Conservation (phyloP, 2,797 vertebrate genomes). For the Helicolenus hilgendorfi region DNA sequence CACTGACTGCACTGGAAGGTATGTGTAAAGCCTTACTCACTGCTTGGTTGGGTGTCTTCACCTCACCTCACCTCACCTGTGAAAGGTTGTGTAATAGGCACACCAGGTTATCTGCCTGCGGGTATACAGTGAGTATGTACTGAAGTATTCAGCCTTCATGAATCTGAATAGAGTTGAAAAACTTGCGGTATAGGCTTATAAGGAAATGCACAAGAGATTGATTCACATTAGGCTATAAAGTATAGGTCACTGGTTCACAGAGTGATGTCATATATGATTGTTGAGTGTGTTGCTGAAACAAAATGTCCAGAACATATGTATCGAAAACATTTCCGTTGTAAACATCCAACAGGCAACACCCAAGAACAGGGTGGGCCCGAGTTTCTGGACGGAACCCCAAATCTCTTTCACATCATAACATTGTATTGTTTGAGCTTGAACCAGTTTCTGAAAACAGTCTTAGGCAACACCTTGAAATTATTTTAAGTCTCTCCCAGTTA, state of each 20-base stretch:
- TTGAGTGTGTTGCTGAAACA: background rate
- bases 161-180: background rate
- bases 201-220: background rate
- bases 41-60: background rate
- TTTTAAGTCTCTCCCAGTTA: background rate
- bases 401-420: background rate
- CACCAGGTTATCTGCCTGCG: no score
- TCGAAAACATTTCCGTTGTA: background rate
- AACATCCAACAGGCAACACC: background rate
- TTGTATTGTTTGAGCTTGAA: background rate
- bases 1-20: background rate
- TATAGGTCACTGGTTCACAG: background rate
- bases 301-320: background rate
- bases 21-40: conserved; percentile 5
- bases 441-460: background rate
- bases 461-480: background rate
- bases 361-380: no score
- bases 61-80: conserved; percentile 3
- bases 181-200: background rate
- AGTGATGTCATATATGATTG: background rate
- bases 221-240: background rate
- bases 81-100: conserved; percentile 6
- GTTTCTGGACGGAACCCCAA: background rate
- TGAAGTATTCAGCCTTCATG: background rate
- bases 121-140: background rate